These are phyloP conservation scores for Sebastes minor DNA, from an alignment of 2,797 vertebrate genomes.

Conservation along the genomic window DNA sequence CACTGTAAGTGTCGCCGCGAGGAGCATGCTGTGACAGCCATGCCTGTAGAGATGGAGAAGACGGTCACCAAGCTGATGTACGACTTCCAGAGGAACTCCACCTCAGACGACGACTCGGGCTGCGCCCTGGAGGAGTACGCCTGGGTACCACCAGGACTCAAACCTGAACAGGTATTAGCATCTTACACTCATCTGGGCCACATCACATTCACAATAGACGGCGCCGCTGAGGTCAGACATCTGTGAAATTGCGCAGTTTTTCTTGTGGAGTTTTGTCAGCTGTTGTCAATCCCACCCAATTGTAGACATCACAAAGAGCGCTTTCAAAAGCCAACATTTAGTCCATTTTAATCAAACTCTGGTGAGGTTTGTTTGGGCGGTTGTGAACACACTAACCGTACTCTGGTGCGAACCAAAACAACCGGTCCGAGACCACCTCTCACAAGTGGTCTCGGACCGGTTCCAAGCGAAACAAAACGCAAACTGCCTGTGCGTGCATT, in stretches of 20 bases:
- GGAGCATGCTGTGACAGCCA: constrained; percentile 94
- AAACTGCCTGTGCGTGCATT: too few species aligned
- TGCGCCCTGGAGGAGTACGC: constrained; percentile 98
- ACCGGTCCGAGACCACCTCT: too few species aligned
- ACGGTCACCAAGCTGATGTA: constrained; percentile 98
- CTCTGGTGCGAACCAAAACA: too few species aligned
- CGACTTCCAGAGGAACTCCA: constrained; percentile 99
- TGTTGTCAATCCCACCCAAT: background rate
- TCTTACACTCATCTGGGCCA: background rate
- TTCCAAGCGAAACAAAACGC: too few species aligned
- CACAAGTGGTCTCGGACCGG: too few species aligned
- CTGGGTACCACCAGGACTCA: constrained; percentile 97
- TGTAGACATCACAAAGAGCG: background rate
- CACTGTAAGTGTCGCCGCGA: constrained; percentile 98
- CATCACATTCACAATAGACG: accelerated
- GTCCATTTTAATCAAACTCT: too few species aligned
- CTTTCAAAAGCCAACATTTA: too few species aligned
- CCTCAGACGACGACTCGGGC: constrained; percentile 97
- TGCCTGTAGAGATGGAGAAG: constrained; percentile 99
- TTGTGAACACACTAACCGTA: too few species aligned
- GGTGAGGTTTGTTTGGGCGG: too few species aligned
- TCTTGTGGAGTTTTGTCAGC: background rate
- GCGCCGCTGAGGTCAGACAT: background rate
- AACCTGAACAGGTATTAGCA: constrained; percentile 93
- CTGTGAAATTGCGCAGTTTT: background rate